A percentile compares a stretch with the other conserved stretches of the same genome.
Evolutionary conservation across 2,113 vertebrate species (phyloP).

Genomic region (Lynx canadensis): DNA sequence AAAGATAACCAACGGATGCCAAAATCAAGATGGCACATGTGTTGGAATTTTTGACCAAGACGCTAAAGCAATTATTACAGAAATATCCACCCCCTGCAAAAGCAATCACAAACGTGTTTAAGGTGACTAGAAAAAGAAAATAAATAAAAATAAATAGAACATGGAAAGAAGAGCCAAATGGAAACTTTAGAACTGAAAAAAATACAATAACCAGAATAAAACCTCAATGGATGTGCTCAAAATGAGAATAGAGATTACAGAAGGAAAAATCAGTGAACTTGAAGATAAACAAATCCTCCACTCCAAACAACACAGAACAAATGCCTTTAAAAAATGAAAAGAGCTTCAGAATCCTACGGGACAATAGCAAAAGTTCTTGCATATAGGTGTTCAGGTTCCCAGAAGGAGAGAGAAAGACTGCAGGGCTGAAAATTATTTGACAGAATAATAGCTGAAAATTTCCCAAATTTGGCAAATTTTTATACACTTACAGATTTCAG

Average conservation of each 20-base stretch:
- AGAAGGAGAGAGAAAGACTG: neutral
- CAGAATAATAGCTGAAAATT: neutral
- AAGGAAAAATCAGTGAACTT: neutral
- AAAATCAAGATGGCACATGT: neutral
- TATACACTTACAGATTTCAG: neutral
- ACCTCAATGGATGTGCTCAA: neutral
- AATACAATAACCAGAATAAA: neutral
- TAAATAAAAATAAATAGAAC: neutral
- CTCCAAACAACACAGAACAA: neutral
- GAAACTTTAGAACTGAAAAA: neutral
- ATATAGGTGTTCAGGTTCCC: fast-evolving
- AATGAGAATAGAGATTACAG: neutral
- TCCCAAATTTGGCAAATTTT: neutral
- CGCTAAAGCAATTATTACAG: neutral
- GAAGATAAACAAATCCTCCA: neutral
- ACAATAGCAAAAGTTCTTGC: neutral
- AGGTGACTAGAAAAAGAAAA: neutral
- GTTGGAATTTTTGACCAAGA: neutral
- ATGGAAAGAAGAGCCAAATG: neutral
- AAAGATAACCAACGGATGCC: neutral
- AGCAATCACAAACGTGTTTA: neutral
- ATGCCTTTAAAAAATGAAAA: neutral
- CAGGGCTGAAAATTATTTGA: neutral
- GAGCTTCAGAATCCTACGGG: too few species aligned
- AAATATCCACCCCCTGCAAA: neutral